phyloP scores from a whole-genome alignment of 37 sponge, comb jelly and placozoan species.

The Cladorhizidae sp. region DNA sequence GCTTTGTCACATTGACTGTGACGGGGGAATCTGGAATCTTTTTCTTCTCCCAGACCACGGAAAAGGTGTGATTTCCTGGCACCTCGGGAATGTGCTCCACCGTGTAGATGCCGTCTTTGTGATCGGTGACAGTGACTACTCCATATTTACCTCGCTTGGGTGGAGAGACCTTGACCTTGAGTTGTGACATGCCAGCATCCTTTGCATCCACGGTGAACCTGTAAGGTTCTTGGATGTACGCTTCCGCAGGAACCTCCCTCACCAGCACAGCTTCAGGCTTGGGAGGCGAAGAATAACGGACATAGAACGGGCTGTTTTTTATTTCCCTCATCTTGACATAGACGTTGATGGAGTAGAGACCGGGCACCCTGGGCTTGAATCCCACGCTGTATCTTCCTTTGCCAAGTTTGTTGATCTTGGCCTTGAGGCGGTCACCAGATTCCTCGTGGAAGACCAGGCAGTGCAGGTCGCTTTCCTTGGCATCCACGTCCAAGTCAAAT shows the following conservation, averaged over 20 bases:
- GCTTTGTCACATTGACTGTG: slow-evolving; percentile 9
- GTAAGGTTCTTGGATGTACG: slow-evolving; percentile 32
- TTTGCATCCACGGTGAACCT: slow-evolving; percentile 49
- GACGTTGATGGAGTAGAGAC: slow-evolving; percentile 46
- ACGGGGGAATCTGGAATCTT: slow-evolving; percentile 56
- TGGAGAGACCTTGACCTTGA: slow-evolving; percentile 31
- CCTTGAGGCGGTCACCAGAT: slow-evolving; percentile 37
- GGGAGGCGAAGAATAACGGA: slow-evolving; percentile 27
- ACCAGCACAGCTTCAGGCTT: slow-evolving; percentile 30
- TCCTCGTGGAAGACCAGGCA: slow-evolving; percentile 43
- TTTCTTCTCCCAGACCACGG: slow-evolving; percentile 31
- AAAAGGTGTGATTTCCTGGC: slow-evolving; percentile 43
- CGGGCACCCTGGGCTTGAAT: slow-evolving; percentile 49
- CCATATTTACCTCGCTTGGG: slow-evolving; percentile 18
- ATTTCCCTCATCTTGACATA: slow-evolving; percentile 17
- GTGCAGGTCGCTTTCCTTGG: slow-evolving; percentile 46
- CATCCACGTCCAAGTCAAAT: slow-evolving; percentile 28
- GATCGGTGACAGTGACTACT: slow-evolving; percentile 22
- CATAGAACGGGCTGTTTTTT: slow-evolving; percentile 34
- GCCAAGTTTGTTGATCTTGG: slow-evolving; percentile 45
- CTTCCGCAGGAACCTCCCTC: slow-evolving; percentile 3
- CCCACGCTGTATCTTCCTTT: slow-evolving; percentile 27
- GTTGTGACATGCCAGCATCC: slow-evolving; percentile 65
- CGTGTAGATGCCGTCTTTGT: slow-evolving; percentile 42
- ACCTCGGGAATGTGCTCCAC: slow-evolving; percentile 40